A percentile compares a stretch with the other conserved stretches of the same genome.
These are phyloP conservation scores for Columba janthina DNA, from an alignment of 2,113 vertebrate genomes.

Conservation along the genomic window DNA sequence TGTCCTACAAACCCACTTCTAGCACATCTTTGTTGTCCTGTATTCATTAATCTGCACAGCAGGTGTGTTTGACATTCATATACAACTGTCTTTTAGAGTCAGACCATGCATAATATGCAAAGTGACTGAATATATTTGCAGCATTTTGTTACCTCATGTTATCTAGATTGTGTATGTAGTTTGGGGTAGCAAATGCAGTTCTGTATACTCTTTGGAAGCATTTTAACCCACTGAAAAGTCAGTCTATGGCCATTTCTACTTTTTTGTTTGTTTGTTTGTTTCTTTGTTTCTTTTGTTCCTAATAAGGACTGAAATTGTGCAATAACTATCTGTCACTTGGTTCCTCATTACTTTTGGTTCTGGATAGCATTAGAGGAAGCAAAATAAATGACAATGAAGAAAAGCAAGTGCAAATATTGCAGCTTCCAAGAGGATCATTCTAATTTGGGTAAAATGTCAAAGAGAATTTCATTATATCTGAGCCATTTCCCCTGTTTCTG, in stretches of 20 bases:
- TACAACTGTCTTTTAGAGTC: neutral
- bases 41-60: neutral
- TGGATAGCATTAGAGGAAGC: neutral
- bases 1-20: neutral
- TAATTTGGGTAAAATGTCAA: neutral
- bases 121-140: neutral
- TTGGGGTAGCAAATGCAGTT: neutral
- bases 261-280: neutral
- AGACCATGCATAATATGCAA: neutral
- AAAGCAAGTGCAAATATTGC: conserved; percentile 1
- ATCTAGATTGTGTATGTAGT: neutral
- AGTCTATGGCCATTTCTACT: neutral
- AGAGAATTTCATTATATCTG: conserved; percentile 12
- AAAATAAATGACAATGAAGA: neutral
- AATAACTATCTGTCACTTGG: neutral
- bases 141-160: neutral
- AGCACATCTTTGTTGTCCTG: neutral
- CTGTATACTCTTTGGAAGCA: neutral
- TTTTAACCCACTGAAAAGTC: neutral
- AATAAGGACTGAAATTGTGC: neutral
- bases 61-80: neutral
- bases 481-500: conserved; percentile 25
- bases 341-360: neutral
- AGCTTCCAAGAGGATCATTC: neutral
- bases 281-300: neutral